These are phyloP conservation scores for Ceratoteleas bidentatus DNA, from an alignment of 1,140 invertebrate genomes.

Conservation along the genomic window DNA sequence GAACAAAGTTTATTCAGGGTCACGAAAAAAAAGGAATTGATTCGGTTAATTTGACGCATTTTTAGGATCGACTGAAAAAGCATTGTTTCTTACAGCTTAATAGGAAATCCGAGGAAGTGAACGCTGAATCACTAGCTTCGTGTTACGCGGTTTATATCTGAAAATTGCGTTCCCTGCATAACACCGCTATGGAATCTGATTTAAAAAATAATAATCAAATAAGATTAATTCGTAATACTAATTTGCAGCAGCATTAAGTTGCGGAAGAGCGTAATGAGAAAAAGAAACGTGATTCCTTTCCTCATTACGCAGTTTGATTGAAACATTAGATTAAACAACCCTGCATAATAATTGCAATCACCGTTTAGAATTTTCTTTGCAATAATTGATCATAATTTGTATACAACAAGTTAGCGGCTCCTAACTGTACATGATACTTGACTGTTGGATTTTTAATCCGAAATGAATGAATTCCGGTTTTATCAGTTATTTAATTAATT, in stretches of 20 bases:
- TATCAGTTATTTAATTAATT: neutral
- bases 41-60: no score
- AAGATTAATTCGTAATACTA: constrained; percentile 16
- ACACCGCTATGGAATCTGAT: constrained; percentile 2
- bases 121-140: neutral
- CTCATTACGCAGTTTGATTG: constrained; percentile 33
- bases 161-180: no score
- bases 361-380: constrained; percentile 14
- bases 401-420: no score
- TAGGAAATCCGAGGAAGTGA: no score
- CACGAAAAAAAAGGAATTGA: no score
- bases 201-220: constrained; percentile 14
- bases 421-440: no score
- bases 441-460: neutral
- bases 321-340: constrained; percentile 45
- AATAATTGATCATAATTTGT: no score
- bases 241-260: constrained; percentile 43
- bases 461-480: neutral
- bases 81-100: no score
- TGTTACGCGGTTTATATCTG: neutral
- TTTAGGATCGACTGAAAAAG: no score
- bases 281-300: constrained; percentile 40
- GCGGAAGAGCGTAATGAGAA: constrained; percentile 50
- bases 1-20: no score
- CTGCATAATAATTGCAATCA: constrained; percentile 21